Evolutionary conservation across 2,888 invertebrate species (phyloP).

Genomic region (Pantelozetes paolii): DNA sequence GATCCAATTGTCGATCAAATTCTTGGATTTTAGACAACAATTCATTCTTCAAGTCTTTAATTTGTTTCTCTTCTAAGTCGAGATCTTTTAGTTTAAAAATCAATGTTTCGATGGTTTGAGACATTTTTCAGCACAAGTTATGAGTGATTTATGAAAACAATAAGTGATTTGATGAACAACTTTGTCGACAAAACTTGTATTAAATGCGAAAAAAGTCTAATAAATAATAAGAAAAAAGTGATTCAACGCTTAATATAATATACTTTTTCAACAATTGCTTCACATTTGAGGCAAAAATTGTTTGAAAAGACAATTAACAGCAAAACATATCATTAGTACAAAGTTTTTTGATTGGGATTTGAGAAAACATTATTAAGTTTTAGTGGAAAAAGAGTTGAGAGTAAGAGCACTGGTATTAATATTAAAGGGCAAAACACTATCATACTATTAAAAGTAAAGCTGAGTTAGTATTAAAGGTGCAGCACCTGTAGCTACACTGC

Average conservation of each 20-base stretch:
- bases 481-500: neutral
- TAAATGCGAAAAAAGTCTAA: too few species aligned
- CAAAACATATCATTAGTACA: neutral
- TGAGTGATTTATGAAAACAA: neutral
- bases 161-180: too few species aligned
- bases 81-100: slow-evolving; percentile 9
- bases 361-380: neutral
- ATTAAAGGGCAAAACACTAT: slow-evolving; percentile 24
- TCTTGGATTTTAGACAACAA: neutral
- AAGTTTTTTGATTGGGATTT: neutral
- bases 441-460: neutral
- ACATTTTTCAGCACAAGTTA: neutral
- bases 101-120: slow-evolving; percentile 11
- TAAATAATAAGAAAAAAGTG: neutral
- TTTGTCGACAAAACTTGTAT: too few species aligned
- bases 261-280: neutral
- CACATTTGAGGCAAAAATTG: neutral
- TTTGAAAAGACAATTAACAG: neutral
- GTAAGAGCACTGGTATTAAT: neutral
- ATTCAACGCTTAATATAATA: neutral
- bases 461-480: neutral
- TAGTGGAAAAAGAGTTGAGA: neutral
- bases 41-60: slow-evolving; percentile 3
- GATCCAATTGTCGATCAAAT: slow-evolving; percentile 18
- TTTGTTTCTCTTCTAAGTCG: slow-evolving; percentile 9